Evolutionary conservation across 1,140 invertebrate species (phyloP).

Genomic region (Ooceraea biroi): DNA sequence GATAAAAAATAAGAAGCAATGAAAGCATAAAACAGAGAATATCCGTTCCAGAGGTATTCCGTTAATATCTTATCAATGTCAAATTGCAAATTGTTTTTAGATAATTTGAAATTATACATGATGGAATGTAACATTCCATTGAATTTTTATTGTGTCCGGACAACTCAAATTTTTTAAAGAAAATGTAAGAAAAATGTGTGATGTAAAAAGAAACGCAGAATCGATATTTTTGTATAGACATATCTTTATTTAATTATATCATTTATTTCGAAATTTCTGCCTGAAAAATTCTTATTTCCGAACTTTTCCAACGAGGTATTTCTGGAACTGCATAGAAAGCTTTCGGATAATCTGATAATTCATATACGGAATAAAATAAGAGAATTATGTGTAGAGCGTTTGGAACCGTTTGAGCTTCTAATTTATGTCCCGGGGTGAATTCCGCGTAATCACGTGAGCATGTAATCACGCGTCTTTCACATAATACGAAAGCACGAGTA

Average conservation of each 20-base stretch:
- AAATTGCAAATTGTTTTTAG: neutral
- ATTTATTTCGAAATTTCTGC: no score
- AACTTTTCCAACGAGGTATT: no score
- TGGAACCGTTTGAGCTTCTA: neutral
- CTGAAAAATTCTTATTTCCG: no score
- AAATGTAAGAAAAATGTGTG: no score
- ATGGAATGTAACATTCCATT: slow-evolving; percentile 6
- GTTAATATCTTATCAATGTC: neutral
- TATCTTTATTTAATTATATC: no score
- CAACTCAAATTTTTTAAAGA: no score
- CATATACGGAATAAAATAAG: neutral
- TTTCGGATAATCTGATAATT: no score
- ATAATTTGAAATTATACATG: neutral
- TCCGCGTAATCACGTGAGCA: neutral
- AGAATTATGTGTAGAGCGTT: neutral
- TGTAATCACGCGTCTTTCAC: slow-evolving; percentile 24
- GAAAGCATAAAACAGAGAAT: neutral
- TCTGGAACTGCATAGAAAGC: no score
- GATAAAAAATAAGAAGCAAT: neutral
- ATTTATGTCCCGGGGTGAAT: neutral
- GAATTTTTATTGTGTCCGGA: no score
- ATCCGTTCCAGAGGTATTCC: no score
- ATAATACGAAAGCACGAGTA: neutral
- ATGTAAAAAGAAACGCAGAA: no score
- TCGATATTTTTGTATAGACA: no score